Evolutionary conservation across 2,888 invertebrate genomes (phyloP), one percentile per base, ranked within the genome.

Genomic region (Mechanitis mazaeus): DNA sequence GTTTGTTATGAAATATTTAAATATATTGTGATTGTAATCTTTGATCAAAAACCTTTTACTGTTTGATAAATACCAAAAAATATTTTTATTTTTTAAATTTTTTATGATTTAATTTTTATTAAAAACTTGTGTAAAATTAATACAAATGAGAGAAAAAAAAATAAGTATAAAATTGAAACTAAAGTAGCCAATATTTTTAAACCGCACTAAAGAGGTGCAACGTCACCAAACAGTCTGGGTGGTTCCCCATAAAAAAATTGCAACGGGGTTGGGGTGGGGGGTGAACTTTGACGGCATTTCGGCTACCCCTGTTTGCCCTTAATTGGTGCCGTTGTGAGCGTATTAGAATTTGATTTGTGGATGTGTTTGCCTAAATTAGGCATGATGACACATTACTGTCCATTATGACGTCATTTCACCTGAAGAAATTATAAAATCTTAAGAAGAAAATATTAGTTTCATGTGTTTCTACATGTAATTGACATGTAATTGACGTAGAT

Each of bases 151-250:
- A 31, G 2, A 9, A 31, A 50, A 50, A n/a, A 50, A 9, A 47
- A 47, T 33, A 54, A n/a, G 11, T 31, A 35, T 57, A 59, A 54
- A 20, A 35, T 56, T 9, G 60, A 58, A 59, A 46, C 20, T 35
- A 28, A 60, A 54, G 11, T 35, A 45, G 64, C 79, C 85, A 84
- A 73, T 77, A n/a, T 69, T 7, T 46, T 12, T 1, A 20, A 20
- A 0, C 12, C 56, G 0, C 0, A 76, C 66, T 73, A 76, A 59
- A 80, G 75, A 78, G 81, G 79, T 87, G 87, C 88, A 86, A 84
- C 85, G 87, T 85, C 89, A 88, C 87, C 87, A 83, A 81, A 83
- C 84, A 79, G 85, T 79, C 82, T 80, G 81, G 74, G 76, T 78
- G 83, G 76, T 70, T 70, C 77, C 80, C 81, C 81, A 80, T 74